Conservation (phyloP, 2,113 vertebrate genomes). For the Myotis lucifugus region DNA sequence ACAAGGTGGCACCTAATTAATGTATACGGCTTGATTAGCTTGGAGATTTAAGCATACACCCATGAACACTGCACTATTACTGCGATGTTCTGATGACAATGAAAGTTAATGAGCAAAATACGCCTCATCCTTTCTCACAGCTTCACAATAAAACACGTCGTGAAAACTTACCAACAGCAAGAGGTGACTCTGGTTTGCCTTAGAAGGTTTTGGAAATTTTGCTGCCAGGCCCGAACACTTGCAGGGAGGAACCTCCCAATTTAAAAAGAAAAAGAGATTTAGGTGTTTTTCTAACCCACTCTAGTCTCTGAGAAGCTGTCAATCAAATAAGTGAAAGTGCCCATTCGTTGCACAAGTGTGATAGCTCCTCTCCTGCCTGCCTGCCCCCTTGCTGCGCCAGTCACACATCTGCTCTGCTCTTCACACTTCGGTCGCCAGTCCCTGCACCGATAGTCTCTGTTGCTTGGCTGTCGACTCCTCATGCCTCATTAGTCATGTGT, state of each 20-base stretch:
- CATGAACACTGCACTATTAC: neutral
- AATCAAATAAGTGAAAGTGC: constrained; percentile 79
- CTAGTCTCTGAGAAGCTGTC: constrained; percentile 73
- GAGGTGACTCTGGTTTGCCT: neutral
- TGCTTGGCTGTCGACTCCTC: constrained; percentile 85
- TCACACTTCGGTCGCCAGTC: constrained; percentile 84
- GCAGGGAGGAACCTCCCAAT: constrained; percentile 61
- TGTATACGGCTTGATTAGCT: neutral
- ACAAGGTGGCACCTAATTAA: neutral
- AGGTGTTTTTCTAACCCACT: constrained; percentile 15
- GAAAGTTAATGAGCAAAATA: neutral
- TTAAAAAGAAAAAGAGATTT: neutral
- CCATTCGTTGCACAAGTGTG: constrained; percentile 73
- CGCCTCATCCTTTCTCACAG: neutral
- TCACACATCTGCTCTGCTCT: constrained; percentile 82
- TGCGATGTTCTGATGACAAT: neutral
- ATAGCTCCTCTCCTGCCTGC: constrained; percentile 71
- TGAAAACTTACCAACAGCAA: neutral
- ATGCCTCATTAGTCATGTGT: constrained; percentile 86
- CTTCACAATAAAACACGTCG: neutral
- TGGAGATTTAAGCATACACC: neutral
- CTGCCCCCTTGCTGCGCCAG: constrained; percentile 77
- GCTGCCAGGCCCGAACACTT: neutral
- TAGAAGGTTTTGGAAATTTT: neutral
- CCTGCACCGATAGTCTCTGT: constrained; percentile 84